Percentiles rank a stretch among this genome's conserved stretches.
These are phyloP conservation scores for Lordiphosa collinella DNA, from an alignment of 1,140 invertebrate genomes.

Conservation along the genomic window DNA sequence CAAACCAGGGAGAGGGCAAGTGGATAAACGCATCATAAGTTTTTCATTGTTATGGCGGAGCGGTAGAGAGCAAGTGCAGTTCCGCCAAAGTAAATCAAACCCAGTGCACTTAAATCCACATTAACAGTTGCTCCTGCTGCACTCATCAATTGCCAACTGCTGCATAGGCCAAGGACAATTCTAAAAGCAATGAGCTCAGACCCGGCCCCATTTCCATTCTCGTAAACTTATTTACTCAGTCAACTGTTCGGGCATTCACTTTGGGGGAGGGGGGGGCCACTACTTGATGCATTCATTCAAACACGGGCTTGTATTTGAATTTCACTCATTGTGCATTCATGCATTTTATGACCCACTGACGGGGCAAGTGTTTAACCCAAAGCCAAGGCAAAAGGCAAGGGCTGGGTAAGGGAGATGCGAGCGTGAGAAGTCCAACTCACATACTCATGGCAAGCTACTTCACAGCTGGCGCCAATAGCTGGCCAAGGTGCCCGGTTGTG, in stretches of 20 bases:
- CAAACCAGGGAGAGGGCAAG: neutral
- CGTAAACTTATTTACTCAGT: conserved; percentile 53
- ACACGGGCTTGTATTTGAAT: conserved; percentile 51
- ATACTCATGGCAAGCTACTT: too few relatives aligned
- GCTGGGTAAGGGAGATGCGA: neutral
- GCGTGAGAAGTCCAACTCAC: neutral
- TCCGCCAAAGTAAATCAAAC: conserved; percentile 22
- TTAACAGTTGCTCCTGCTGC: conserved; percentile 15
- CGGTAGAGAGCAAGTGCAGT: neutral
- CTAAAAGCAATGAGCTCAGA: conserved; percentile 11
- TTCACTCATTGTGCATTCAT: conserved; percentile 69
- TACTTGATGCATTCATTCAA: conserved; percentile 60
- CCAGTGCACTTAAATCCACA: conserved; percentile 23
- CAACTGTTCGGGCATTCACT: conserved; percentile 54
- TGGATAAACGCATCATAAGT: conserved; percentile 17
- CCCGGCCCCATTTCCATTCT: neutral
- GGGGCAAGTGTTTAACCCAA: conserved; percentile 32
- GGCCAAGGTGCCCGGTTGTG: too few relatives aligned
- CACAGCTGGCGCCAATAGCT: too few relatives aligned
- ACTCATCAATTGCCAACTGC: conserved; percentile 20
- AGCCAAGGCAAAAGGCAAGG: conserved; percentile 21
- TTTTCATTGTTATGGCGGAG: conserved; percentile 15
- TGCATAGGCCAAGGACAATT: conserved; percentile 53
- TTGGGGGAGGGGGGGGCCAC: conserved; percentile 15
- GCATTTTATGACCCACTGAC: conserved; percentile 46